Evolutionary conservation across 2,888 invertebrate genomes (phyloP).

Genomic region (Uloborus plumipes): DNA sequence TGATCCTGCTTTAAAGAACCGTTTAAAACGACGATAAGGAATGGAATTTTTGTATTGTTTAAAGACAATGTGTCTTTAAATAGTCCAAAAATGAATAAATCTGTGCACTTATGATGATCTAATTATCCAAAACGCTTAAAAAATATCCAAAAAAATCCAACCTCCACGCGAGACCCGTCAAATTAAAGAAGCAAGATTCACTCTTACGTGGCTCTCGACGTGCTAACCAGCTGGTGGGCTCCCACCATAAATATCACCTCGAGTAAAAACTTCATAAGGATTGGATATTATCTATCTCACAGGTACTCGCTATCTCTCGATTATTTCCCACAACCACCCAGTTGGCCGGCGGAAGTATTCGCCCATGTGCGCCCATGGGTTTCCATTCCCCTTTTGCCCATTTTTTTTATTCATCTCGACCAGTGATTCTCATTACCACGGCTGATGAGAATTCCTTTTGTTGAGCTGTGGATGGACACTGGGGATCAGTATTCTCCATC

Average conservation of each 20-base stretch:
- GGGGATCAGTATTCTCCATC: slow-evolving; percentile 63
- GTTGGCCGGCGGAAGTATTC: slow-evolving; percentile 7
- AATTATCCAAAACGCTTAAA: too few species aligned
- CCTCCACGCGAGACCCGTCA: too few species aligned
- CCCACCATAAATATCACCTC: slow-evolving; percentile 17
- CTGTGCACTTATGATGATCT: too few species aligned
- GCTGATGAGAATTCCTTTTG: slow-evolving; percentile 47
- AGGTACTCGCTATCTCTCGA: not conserved
- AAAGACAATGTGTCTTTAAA: too few species aligned
- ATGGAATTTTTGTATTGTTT: too few species aligned
- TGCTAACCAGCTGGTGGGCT: slow-evolving; percentile 11
- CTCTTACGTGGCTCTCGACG: too few species aligned
- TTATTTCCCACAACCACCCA: not conserved
- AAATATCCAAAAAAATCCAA: too few species aligned
- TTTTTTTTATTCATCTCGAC: slow-evolving; percentile 24
- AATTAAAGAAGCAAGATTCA: too few species aligned
- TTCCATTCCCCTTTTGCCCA: slow-evolving; percentile 1
- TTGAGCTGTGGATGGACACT: slow-evolving; percentile 45
- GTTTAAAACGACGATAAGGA: too few species aligned
- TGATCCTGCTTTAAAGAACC: too few species aligned
- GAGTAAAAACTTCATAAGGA: not conserved
- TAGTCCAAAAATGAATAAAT: too few species aligned
- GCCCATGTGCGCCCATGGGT: slow-evolving; percentile 5
- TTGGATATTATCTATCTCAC: not conserved
- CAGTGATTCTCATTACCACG: slow-evolving; percentile 58